Base-by-base conservation (phyloP, 2,888 invertebrate genomes). In the Teleiodes luculella region DNA sequence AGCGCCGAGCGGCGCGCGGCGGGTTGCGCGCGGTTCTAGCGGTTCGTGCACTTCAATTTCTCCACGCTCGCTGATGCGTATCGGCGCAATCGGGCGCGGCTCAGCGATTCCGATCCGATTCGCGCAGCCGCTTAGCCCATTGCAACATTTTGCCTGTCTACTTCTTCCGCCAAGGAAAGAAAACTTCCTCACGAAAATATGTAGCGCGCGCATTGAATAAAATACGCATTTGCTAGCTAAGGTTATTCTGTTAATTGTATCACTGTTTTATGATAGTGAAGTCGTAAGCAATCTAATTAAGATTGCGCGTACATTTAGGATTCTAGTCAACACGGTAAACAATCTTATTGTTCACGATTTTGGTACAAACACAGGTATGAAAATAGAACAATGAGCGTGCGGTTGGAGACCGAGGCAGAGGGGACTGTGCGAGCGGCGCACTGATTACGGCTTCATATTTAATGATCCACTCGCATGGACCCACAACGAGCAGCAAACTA, bases 371-470 rank as follows among this genome's bases (percentile, higher is more conserved):
- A 52, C 54, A 65, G 62, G 63, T 68, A 71, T 62, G 69, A 73
- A 68, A 70, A 70, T 66, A 74, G 64, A 66, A 75, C 72, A 74
- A 72, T 66, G 65, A 70, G 64, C 67, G 61, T 74, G 72, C 66
- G 72, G 76, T 72, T 63, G 72, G 75, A 74, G 69, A 68, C 66
- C 66, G 70, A 70, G 68, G 70, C 70, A 67, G 76, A 76, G 78
- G 77, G 78, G 76, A 65, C 72, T 74, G 72, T 72, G 70, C 73
- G 78, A 78, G 74, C 76, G 76, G 76, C 77, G 76, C 80, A 76
- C 83, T 87, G 86, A 88, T 88, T 87, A 85, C 81, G 72, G 76
- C 77, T 88, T 67, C 83, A 88, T 87, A 83, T 86, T 87, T 87
- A 80, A 88, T 86, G 86, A 83, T 78, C 76, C 80, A 78, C 84